phyloP scores from a whole-genome alignment of 2,113 vertebrate genomes.

The Leucopsar rothschildi region DNA sequence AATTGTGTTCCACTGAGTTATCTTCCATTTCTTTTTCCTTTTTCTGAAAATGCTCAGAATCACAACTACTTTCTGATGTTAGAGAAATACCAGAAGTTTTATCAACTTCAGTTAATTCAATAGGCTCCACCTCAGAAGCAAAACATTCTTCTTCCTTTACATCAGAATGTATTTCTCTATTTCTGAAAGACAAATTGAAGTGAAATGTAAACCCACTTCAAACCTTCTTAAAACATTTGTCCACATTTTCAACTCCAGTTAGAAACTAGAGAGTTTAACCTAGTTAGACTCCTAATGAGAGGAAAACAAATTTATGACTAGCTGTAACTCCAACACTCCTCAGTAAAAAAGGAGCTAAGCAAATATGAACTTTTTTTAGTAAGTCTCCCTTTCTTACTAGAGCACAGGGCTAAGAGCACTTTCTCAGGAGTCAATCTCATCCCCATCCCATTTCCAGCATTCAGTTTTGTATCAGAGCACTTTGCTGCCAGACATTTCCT shows the following conservation, averaged over 20 bases:
- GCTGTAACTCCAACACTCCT: not conserved
- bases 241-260: not conserved
- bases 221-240: not conserved
- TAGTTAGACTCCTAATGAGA: not conserved
- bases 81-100: not conserved
- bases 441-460: not conserved
- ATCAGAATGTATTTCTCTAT: slow-evolving; percentile 16
- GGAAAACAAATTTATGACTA: not conserved
- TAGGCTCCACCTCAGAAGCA: not conserved
- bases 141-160: slow-evolving; percentile 40
- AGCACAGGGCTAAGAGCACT: not conserved
- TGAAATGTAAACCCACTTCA: not conserved
- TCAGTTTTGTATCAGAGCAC: not conserved
- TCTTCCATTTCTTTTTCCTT: slow-evolving; percentile 23
- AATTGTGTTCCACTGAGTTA: not conserved
- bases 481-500: not conserved
- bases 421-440: not conserved
- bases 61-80: not conserved
- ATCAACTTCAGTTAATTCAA: slow-evolving; percentile 45
- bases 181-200: slow-evolving; percentile 60
- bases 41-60: slow-evolving; percentile 22
- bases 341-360: not conserved
- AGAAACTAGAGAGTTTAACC: not conserved
- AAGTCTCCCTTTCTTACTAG: not conserved
- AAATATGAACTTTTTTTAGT: not conserved